These are phyloP conservation scores for Bombus pascuorum DNA, from an alignment of 1,140 invertebrate genomes.

Conservation along the genomic window DNA sequence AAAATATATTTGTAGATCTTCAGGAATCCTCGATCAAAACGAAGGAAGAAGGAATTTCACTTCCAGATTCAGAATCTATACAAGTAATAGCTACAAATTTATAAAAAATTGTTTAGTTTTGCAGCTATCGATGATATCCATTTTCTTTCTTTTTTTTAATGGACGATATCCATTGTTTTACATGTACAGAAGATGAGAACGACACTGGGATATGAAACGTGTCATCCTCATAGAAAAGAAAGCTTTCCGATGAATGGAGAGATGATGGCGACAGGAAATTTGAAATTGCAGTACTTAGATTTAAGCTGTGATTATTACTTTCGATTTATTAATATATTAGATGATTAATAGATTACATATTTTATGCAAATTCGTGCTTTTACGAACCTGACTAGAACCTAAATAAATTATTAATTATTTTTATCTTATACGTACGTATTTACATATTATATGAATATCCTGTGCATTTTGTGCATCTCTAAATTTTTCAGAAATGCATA, in stretches of 20 bases:
- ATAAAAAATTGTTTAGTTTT: not conserved
- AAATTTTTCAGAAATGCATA: not conserved
- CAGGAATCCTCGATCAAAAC: not conserved
- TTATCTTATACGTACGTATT: too few species aligned
- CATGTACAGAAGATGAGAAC: constrained; percentile 11
- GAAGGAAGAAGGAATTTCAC: not conserved
- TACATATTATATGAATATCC: too few species aligned
- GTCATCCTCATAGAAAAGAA: constrained; percentile 71
- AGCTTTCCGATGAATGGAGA: constrained; percentile 49
- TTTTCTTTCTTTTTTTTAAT: too few species aligned
- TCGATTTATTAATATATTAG: not conserved
- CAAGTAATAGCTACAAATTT: not conserved
- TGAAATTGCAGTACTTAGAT: constrained; percentile 70
- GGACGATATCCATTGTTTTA: not conserved
- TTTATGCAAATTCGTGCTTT: too few species aligned
- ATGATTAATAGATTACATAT: too few species aligned
- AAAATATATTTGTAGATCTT: not conserved
- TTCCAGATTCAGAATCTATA: not conserved
- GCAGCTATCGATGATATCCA: not conserved
- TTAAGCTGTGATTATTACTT: constrained; percentile 69
- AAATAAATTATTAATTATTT: too few species aligned
- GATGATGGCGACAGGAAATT: constrained; percentile 72
- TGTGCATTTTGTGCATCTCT: not conserved
- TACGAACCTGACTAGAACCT: too few species aligned
- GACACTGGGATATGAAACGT: not conserved